A percentile compares a stretch with the other conserved stretches of the same genome.
These are phyloP conservation scores for Epirrhoe alternata DNA, from an alignment of 2,888 invertebrate genomes.

Conservation along the genomic window DNA sequence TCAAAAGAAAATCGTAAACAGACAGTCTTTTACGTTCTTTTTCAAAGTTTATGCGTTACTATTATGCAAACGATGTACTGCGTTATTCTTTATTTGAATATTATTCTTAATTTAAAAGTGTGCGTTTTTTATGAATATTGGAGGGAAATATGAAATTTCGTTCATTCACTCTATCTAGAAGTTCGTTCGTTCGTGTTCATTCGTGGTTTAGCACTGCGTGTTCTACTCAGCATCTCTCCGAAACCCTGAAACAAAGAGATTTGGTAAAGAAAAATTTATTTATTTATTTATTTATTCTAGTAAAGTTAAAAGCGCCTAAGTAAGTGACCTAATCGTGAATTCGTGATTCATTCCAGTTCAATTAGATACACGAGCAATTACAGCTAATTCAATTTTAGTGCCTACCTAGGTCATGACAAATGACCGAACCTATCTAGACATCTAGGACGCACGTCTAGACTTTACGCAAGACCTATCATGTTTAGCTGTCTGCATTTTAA, in stretches of 20 bases:
- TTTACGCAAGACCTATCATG: background rate
- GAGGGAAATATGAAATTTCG: conserved; percentile 14
- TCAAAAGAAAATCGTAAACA: background rate
- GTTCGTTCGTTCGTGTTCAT: conserved; percentile 69
- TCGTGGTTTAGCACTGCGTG: conserved; percentile 54
- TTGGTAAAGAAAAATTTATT: background rate
- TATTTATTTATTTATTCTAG: too few species aligned
- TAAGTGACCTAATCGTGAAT: too few species aligned
- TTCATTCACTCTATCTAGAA: conserved; percentile 26
- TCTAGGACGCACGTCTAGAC: conserved; percentile 4
- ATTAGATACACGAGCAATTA: too few species aligned
- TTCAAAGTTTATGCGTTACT: background rate
- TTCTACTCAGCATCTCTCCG: conserved; percentile 49
- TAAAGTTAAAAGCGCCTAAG: too few species aligned
- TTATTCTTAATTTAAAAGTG: conserved; percentile 3
- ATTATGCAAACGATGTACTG: too few species aligned
- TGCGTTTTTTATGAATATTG: conserved; percentile 14
- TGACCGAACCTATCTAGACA: too few species aligned
- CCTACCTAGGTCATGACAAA: too few species aligned
- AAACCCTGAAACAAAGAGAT: conserved; percentile 59
- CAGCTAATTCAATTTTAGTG: too few species aligned
- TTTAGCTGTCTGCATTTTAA: background rate
- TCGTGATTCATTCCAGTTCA: too few species aligned
- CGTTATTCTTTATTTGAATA: background rate
- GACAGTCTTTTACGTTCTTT: background rate